Percentiles rank a stretch among this genome's conserved stretches.
These are phyloP conservation scores for Halictus quadricinctus DNA, from an alignment of 2,888 invertebrate species.

Conservation along the genomic window DNA sequence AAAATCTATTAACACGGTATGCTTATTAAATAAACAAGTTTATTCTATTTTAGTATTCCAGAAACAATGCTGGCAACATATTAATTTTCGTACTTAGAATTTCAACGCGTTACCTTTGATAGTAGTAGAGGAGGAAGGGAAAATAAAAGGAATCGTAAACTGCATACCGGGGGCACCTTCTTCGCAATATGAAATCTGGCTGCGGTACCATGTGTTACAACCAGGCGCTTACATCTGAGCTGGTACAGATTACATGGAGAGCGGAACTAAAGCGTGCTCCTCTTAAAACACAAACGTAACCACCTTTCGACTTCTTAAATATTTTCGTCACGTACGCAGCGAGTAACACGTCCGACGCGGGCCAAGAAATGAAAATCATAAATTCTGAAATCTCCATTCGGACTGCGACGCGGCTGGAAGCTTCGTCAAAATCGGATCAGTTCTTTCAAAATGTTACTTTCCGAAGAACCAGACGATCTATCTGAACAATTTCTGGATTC, in stretches of 20 bases:
- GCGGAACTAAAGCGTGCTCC: conserved; percentile 21
- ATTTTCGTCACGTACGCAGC: conserved; percentile 69
- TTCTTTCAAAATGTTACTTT: conserved; percentile 4
- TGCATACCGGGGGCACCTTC: conserved; percentile 1
- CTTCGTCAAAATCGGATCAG: conserved; percentile 69
- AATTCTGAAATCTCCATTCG: conserved; percentile 69
- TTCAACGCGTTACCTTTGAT: neutral
- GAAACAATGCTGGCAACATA: neutral
- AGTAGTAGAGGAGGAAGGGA: too few relatives aligned
- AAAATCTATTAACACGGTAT: too few relatives aligned
- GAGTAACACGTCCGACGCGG: conserved; percentile 65
- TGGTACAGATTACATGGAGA: conserved; percentile 33
- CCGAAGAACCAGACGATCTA: neutral
- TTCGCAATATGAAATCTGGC: conserved; percentile 37
- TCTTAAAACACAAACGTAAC: conserved; percentile 50
- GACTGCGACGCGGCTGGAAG: conserved; percentile 41
- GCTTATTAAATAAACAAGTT: neutral
- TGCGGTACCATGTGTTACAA: conserved; percentile 47
- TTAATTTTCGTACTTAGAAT: neutral
- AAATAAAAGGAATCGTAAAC: conserved; percentile 1
- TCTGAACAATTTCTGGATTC: neutral
- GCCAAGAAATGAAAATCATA: conserved; percentile 75
- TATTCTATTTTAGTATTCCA: neutral
- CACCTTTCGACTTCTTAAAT: conserved; percentile 53
- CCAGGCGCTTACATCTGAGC: conserved; percentile 32